Evolutionary conservation across 2,113 vertebrate species (phyloP), one percentile per base, ranked within the genome.

Genomic region (Mus spicilegus): DNA sequence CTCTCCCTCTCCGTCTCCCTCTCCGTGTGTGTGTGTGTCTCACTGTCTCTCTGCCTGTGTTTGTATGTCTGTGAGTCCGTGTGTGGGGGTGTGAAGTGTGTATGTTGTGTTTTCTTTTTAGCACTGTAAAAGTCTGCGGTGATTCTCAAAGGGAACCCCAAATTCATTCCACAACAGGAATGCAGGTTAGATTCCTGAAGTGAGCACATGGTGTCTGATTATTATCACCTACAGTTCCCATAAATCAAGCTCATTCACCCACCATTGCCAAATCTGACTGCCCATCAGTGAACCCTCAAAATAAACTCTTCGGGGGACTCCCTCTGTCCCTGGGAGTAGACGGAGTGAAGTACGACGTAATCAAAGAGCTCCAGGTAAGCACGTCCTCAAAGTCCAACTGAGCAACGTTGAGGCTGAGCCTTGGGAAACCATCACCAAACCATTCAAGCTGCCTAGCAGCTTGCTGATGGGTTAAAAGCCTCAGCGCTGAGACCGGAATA

Each of bases 331-430:
- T 70, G 24, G 65, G n/a, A 39, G 80, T 14, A 92, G 13, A 42
- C 2, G 0, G 56, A 78, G 51, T 19, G 4, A 58, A 82, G 28
- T 10, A 54, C 93, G 20, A 85, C 49, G 36, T 2, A 67, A 46
- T 10, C n/a, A 95, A 87, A 73, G n/a, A 19, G 20, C 49, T 89
- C 19, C 20, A 58, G 22, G 24, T 19, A 80, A 78, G 51, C 13
- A 33, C 12, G 22, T 94, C 77, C 82, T 95, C 46, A 80, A 95
- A 95, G 87, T n/a, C 88, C 78, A 33, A 75, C 67, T 54, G 46
- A 91, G 77, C 72, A 82, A 93, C 69, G 84, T 96, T 49, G 16
- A 92, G 39, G 26, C 65, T 93, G 94, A 76, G 39, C n/a, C 89
- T 56, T 39, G 30, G 58, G 61, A 46, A 91, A 58, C 94, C 78